Evolutionary conservation across 1,140 invertebrate genomes (phyloP).

Genomic region (Papilio aristodemus): DNA sequence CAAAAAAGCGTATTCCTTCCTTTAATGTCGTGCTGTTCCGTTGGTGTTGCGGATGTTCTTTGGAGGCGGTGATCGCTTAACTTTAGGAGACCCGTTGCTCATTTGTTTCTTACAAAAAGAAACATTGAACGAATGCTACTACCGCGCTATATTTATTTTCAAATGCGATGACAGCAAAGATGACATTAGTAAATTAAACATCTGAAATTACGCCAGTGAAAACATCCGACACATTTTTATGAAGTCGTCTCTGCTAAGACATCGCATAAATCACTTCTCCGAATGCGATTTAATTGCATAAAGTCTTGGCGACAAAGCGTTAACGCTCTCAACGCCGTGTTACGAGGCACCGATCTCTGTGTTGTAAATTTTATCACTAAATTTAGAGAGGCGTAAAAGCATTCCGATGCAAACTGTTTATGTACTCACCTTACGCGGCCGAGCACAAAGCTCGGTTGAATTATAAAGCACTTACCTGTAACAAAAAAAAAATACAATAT

Average conservation of each 20-base stretch:
- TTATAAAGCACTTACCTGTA: slow-evolving; percentile 25
- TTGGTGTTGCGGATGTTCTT: too few species aligned
- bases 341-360: neutral
- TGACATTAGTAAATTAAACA: neutral
- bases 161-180: neutral
- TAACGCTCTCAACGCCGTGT: neutral
- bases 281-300: neutral
- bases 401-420: neutral
- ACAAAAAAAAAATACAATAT: neutral
- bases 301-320: neutral
- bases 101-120: too few species aligned
- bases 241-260: neutral
- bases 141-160: too few species aligned
- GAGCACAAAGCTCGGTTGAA: neutral
- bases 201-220: neutral
- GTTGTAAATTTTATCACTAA: neutral
- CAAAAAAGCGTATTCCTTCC: too few species aligned
- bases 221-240: neutral
- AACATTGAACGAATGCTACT: too few species aligned
- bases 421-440: neutral
- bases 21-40: too few species aligned
- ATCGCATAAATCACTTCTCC: neutral
- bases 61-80: too few species aligned
- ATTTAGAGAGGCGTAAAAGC: neutral
- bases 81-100: too few species aligned